These are phyloP conservation scores for Bombylius discolor DNA, from an alignment of 2,888 invertebrate genomes.

Conservation along the genomic window DNA sequence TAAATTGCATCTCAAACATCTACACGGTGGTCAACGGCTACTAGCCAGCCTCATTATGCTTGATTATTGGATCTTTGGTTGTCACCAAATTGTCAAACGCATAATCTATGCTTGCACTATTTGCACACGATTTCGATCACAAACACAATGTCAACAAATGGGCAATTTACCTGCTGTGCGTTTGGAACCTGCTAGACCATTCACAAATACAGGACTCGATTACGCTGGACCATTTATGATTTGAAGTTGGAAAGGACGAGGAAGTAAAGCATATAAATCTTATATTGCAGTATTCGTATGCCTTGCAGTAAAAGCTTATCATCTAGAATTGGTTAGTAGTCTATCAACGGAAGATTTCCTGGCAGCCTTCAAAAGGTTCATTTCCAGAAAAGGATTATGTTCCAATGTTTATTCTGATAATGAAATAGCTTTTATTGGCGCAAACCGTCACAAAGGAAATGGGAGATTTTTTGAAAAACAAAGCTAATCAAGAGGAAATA, in stretches of 20 bases:
- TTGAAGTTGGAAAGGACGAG: too few species aligned
- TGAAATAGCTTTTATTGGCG: slow-evolving; percentile 1
- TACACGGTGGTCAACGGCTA: not conserved
- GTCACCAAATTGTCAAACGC: not conserved
- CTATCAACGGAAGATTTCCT: too few species aligned
- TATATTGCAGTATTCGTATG: too few species aligned
- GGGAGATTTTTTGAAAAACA: not conserved
- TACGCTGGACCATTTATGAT: too few species aligned
- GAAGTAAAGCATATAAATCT: too few species aligned
- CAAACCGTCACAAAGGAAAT: slow-evolving; percentile 6
- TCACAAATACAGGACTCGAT: too few species aligned
- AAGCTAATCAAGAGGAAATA: too few species aligned
- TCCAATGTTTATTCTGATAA: not conserved
- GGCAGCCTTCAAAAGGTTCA: slow-evolving; percentile 14
- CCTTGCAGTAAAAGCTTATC: too few species aligned
- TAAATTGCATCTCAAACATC: not conserved
- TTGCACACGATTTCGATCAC: too few species aligned
- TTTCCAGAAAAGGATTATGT: not conserved
- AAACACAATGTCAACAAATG: slow-evolving; percentile 1
- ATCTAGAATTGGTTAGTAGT: too few species aligned
- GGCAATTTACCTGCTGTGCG: slow-evolving; percentile 1
- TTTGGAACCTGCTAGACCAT: slow-evolving; percentile 4
- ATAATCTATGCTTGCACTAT: not conserved
- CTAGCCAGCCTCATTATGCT: not conserved
- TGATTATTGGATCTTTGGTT: slow-evolving; percentile 5